Base-by-base conservation (phyloP, 2,888 invertebrate species). In the Lydus trimaculatus region DNA sequence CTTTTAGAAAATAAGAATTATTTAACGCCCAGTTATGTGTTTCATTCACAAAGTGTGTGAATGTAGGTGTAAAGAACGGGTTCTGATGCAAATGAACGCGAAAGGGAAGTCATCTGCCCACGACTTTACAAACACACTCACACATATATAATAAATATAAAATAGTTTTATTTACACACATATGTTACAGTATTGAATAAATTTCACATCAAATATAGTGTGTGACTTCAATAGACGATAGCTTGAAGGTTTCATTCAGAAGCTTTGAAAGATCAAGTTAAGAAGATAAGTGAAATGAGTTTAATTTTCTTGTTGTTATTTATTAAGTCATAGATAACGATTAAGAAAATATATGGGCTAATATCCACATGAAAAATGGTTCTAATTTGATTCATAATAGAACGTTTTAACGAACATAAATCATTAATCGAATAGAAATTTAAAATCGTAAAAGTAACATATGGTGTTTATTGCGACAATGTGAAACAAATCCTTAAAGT, bases 81-180 rank as follows among this genome's bases (percentile, higher is more conserved):
- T 81, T 81, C 79, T 78, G 66, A 81, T 81, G 81, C 79, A 81
- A 81, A 81, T 79, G 76, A 79, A 78, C 75, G 79, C 80, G 79
- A 80, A 81, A 81, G 81, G 80, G 80, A 81, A 81, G 81, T 81
- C 78, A 76, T 78, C 79, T 78, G 74, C 81, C 81, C 79, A 81
- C 81, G 77, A 73, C 65, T 67, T 63, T 64, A 67, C 65, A 63
- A 64, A 65, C 65, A 67, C 67, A 63, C 48, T n/a, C n/a, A 48
- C 2, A 48, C 20, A 48, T 2, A 20, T 20, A 9, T 7, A 48
- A 7, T n/a, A 20, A 9, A 9, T 20, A 48, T 48, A 52, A 52
- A 52, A 52, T 52, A 52, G 43, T 59, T 39, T 66, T 70, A 70
- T 70, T 70, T 70, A 70, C 67, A 70, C 70, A 70, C 65, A 70